phyloP scores from a whole-genome alignment of 2,888 invertebrate species.

The Drosophila prostipennis region DNA sequence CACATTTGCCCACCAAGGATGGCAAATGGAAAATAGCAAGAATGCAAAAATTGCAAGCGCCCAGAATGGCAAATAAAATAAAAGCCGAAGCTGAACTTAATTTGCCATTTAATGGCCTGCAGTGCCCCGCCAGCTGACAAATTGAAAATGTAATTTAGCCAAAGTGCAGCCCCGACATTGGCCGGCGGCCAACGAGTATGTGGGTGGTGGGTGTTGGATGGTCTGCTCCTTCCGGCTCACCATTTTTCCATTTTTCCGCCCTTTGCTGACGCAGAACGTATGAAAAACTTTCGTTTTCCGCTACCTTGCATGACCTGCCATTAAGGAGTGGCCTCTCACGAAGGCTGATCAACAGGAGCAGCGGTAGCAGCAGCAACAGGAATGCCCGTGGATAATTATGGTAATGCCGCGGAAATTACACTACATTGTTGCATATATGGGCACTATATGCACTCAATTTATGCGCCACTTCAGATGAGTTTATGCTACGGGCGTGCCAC shows the following conservation, averaged over 20 bases:
- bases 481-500: slow-evolving; percentile 39
- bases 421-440: slow-evolving; percentile 29
- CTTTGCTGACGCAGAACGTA: slow-evolving; percentile 52
- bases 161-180: slow-evolving; percentile 66
- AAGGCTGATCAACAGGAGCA: slow-evolving; percentile 7
- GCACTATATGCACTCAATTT: slow-evolving; percentile 24
- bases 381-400: slow-evolving; percentile 31
- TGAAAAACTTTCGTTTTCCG: slow-evolving; percentile 51
- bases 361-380: not conserved
- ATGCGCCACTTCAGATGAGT: slow-evolving; percentile 25
- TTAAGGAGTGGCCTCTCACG: slow-evolving; percentile 1
- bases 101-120: slow-evolving; percentile 48
- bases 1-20: slow-evolving; percentile 51
- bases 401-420: slow-evolving; percentile 23
- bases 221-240: not conserved
- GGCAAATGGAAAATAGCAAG: not conserved
- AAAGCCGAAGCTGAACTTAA: slow-evolving; percentile 23
- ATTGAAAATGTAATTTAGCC: slow-evolving; percentile 77
- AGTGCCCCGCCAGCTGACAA: slow-evolving; percentile 58
- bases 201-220: not conserved
- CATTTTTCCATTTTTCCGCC: slow-evolving; percentile 5
- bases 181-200: slow-evolving; percentile 52
- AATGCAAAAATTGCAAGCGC: slow-evolving; percentile 22
- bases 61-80: slow-evolving; percentile 27
- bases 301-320: slow-evolving; percentile 30